These are phyloP conservation scores for Gopherus flavomarginatus DNA, from an alignment of 2,113 vertebrate genomes.

Conservation along the genomic window DNA sequence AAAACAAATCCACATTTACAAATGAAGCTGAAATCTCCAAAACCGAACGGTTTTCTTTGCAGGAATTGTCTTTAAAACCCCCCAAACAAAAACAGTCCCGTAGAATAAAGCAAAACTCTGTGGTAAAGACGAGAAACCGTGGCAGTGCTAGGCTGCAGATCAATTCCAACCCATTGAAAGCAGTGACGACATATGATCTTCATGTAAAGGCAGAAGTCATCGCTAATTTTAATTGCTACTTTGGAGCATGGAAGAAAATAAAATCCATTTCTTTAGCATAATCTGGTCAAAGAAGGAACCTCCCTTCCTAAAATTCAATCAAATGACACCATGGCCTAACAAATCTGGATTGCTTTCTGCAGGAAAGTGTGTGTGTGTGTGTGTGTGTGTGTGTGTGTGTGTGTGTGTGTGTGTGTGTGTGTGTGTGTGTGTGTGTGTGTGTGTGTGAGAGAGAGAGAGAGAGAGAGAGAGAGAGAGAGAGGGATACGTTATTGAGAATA, in stretches of 20 bases:
- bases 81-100: rapidly evolving
- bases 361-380: neutral
- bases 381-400: neutral
- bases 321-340: neutral
- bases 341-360: neutral
- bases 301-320: neutral
- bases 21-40: neutral
- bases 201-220: neutral
- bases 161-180: neutral
- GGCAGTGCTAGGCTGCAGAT: rapidly evolving
- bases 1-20: rapidly evolving
- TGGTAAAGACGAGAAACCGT: neutral
- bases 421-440: no score
- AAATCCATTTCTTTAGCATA: neutral
- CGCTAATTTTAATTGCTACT: neutral
- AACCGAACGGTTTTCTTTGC: neutral
- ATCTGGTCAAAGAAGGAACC: neutral
- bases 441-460: no score
- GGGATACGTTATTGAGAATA: neutral
- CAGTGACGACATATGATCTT: neutral
- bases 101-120: neutral
- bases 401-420: no score
- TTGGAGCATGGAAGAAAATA: neutral
- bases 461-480: no score
- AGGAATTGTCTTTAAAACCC: neutral